Conservation (phyloP, 2,888 invertebrate genomes). For the Himalopsyche tibetana region DNA sequence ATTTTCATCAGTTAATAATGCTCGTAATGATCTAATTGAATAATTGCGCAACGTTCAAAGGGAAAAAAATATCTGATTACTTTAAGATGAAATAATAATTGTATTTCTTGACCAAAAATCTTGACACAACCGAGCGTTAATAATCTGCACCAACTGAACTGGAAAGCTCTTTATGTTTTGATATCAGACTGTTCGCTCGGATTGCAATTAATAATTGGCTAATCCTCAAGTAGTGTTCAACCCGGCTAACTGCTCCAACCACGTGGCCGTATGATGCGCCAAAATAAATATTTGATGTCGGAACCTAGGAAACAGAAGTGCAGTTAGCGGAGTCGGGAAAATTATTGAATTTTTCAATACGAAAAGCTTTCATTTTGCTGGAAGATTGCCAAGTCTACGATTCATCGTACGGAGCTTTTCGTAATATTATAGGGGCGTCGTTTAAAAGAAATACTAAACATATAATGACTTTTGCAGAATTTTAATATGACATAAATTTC, state of each 20-base stretch:
- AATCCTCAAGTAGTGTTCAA: neutral
- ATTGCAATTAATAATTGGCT: slow-evolving; percentile 13
- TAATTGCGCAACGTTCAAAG: too few relatives aligned
- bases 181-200: neutral
- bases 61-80: too few relatives aligned
- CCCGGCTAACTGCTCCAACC: neutral
- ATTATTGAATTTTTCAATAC: slow-evolving; percentile 51
- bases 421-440: neutral
- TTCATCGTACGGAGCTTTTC: neutral
- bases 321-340: neutral
- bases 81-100: too few relatives aligned
- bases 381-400: slow-evolving; percentile 45
- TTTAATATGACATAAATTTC: too few relatives aligned
- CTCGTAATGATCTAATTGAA: too few relatives aligned
- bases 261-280: slow-evolving; percentile 14
- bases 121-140: too few relatives aligned
- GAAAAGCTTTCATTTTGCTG: slow-evolving; percentile 45
- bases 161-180: neutral
- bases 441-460: neutral
- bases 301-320: slow-evolving; percentile 1
- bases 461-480: too few relatives aligned
- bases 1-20: too few relatives aligned
- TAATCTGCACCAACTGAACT: neutral
- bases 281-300: slow-evolving; percentile 42
- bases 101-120: too few relatives aligned